Base-by-base conservation (phyloP, 2,113 vertebrate genomes). In the Dicrurus megarhynchus region DNA sequence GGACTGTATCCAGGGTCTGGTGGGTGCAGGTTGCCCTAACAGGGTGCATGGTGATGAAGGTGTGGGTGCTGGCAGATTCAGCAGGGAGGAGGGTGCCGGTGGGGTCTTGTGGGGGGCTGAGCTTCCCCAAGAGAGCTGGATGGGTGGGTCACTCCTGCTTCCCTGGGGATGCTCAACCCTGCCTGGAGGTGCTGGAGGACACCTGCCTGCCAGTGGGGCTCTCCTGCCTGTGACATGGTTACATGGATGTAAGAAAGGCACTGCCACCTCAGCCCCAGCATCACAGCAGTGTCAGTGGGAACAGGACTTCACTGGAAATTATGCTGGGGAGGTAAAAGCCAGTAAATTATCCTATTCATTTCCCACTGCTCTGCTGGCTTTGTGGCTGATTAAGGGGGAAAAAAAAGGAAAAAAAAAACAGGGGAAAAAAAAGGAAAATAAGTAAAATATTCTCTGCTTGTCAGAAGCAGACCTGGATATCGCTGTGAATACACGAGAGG, bases 391-490 rank as follows among this genome's bases (percentile, higher is more conserved):
- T 49, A 84, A 61, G 50, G 24, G 2, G 4, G 1, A 2, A 14
- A 39, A 46, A 47, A 79, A 23, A 28, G 13, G 13, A 3, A 2
- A 44, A 46, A 47, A 75, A 21, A 35, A 23, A 4, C 1, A 6
- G 24, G 6, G 1, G 1, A 0, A 47, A 55, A 80, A 59, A n/a
- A 60, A 6, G 7, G 10, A 44, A 53, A 92, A 89, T 4, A 39
- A 92, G 63, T 50, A 33, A 81, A 95, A 81, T 95, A 64, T 82
- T 92, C 81, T 88, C 39, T 55, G 73, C 92, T 78, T 83, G 87
- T 96, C 88, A 87, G 82, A 84, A 88, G 93, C 92, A 90, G 89
- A 79, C 93, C 76, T 85, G 79, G 71, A 21, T 88, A 14, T 91
- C 1, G 6, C 89, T 79, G 52, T 65, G 75, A 95, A 84, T 78